Evolutionary conservation across 2,888 invertebrate genomes (phyloP).

Genomic region (Leptinotarsa rubiginosa): DNA sequence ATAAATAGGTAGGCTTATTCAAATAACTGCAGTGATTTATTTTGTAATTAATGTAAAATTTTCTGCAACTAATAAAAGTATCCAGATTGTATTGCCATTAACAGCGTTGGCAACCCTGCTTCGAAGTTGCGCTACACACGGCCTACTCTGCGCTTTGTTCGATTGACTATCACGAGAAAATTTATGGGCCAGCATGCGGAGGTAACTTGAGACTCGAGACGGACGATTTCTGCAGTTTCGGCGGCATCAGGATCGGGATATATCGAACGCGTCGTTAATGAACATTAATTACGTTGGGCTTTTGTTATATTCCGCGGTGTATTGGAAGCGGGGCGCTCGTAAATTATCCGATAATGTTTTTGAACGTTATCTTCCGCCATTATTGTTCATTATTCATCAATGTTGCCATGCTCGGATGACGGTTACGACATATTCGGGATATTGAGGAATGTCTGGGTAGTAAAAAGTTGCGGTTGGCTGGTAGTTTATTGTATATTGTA

Average conservation of each 20-base stretch:
- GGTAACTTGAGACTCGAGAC: slow-evolving; percentile 12
- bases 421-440: background rate
- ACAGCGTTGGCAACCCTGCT: no score
- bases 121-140: background rate
- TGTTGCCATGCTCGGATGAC: background rate
- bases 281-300: slow-evolving; percentile 10
- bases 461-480: no score
- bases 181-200: slow-evolving; percentile 12
- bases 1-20: no score
- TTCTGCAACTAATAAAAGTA: no score
- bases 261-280: slow-evolving; percentile 12
- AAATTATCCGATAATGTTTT: slow-evolving; percentile 6
- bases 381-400: slow-evolving; percentile 1
- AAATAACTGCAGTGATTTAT: no score
- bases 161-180: background rate
- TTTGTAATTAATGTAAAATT: no score
- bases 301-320: slow-evolving; percentile 3
- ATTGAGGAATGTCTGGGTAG: background rate
- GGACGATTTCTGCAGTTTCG: slow-evolving; percentile 6
- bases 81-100: no score
- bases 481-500: no score
- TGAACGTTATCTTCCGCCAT: slow-evolving; percentile 9
- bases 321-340: background rate
- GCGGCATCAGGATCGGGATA: background rate
- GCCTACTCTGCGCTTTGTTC: slow-evolving; percentile 14